These are phyloP conservation scores for Fregetta grallaria DNA, from an alignment of 2,113 vertebrate genomes.

Conservation along the genomic window DNA sequence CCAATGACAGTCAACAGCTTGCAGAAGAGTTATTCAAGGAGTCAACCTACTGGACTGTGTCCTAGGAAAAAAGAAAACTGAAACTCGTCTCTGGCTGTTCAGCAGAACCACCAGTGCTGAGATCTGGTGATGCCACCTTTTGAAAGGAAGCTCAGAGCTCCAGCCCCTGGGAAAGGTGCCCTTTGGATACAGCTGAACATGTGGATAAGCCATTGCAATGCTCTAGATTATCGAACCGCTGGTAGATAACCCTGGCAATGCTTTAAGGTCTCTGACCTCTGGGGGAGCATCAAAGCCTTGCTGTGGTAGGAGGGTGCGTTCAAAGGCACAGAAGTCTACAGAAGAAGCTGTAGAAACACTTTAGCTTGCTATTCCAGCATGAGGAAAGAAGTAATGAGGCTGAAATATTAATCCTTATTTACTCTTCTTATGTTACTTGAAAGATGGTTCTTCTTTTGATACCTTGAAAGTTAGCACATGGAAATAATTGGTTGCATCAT, in stretches of 20 bases:
- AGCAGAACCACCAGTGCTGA: background rate
- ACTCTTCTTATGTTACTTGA: background rate
- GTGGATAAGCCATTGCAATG: background rate
- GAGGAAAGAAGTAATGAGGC: background rate
- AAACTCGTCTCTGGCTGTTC: background rate
- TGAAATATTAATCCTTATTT: background rate
- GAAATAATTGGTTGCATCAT: background rate
- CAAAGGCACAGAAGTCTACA: background rate
- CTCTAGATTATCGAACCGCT: background rate
- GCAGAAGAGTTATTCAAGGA: background rate
- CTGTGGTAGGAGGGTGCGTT: background rate
- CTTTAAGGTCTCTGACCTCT: background rate
- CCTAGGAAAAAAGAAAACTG: background rate
- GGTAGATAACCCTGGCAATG: background rate
- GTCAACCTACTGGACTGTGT: background rate
- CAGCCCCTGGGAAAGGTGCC: background rate
- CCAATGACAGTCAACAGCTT: background rate
- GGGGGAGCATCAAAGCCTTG: background rate
- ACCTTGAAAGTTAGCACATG: slow-evolving; percentile 19
- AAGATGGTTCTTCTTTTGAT: background rate
- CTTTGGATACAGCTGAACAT: background rate
- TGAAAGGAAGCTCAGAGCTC: background rate
- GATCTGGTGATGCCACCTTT: background rate
- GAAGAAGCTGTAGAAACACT: background rate
- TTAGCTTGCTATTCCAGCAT: background rate